Evolutionary conservation across 2,888 invertebrate genomes (phyloP).

Genomic region (Odontomyia ornata): DNA sequence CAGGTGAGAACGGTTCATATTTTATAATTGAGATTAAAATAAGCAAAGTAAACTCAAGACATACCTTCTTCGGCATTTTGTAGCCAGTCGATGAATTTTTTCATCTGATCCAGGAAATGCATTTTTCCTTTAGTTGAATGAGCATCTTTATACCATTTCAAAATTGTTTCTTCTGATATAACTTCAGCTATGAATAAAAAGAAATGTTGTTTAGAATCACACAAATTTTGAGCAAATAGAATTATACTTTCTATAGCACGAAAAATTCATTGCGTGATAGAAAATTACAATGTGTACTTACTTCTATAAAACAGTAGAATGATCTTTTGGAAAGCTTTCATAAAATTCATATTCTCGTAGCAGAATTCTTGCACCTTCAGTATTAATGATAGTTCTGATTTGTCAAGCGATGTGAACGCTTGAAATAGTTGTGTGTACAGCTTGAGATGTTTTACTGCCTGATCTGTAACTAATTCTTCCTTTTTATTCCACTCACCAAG

Average conservation of each 20-base stretch:
- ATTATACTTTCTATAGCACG: background rate
- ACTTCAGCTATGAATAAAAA: conserved; percentile 76
- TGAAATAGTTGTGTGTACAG: conserved; percentile 86
- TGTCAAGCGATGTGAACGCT: conserved; percentile 85
- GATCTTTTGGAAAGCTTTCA: conserved; percentile 98
- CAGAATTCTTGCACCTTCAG: conserved; percentile 96
- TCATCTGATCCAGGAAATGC: conserved; percentile 98
- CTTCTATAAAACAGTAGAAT: conserved; percentile 96
- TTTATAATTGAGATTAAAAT: too few species aligned
- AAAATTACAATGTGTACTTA: conserved; percentile 57
- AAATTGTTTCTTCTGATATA: conserved; percentile 91
- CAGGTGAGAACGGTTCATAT: too few species aligned
- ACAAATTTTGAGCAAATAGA: background rate
- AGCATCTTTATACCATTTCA: conserved; percentile 95
- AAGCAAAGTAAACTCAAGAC: too few species aligned
- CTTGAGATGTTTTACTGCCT: conserved; percentile 90
- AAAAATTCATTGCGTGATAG: background rate
- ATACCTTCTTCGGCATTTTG: conserved; percentile 93
- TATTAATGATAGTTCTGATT: conserved; percentile 87
- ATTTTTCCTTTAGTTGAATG: conserved; percentile 95
- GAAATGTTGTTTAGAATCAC: background rate
- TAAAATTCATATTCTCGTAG: conserved; percentile 98
- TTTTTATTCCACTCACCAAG: conserved; percentile 99
- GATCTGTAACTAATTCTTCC: conserved; percentile 95
- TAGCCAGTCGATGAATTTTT: conserved; percentile 96